A percentile compares a stretch with the other conserved stretches of the same genome.
These are phyloP conservation scores for Nannospalax galili DNA, from an alignment of 2,113 vertebrate species.

Conservation along the genomic window DNA sequence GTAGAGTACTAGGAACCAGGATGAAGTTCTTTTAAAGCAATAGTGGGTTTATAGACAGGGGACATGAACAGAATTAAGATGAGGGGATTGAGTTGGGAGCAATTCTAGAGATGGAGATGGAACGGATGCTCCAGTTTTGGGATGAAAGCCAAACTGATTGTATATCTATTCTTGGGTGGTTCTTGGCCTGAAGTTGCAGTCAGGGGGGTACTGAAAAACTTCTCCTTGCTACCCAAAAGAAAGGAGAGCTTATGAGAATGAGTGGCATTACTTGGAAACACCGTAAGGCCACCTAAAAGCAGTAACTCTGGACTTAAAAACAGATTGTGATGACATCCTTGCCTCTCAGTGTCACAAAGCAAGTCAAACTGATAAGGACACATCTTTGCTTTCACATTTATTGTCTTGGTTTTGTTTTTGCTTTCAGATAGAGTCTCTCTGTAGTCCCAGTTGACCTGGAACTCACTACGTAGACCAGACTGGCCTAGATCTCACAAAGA, in stretches of 20 bases:
- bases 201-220: not conserved
- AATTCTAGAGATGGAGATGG: rapidly evolving
- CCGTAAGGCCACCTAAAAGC: not conserved
- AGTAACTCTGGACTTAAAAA: not conserved
- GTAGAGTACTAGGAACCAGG: not conserved
- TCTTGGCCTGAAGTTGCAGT: not conserved
- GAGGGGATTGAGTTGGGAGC: not conserved
- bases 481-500: no score
- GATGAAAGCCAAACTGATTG: not conserved
- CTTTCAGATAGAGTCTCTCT: no score
- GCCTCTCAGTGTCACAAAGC: not conserved
- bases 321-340: not conserved
- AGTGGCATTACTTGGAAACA: not conserved
- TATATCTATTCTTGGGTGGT: not conserved
- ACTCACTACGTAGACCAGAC: no score
- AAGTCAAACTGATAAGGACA: not conserved
- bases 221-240: not conserved
- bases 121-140: not conserved
- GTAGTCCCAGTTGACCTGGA: no score
- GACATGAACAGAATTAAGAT: not conserved
- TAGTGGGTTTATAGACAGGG: not conserved
- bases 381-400: not conserved
- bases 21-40: not conserved
- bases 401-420: not conserved
- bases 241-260: not conserved